Evolutionary conservation across 2,113 vertebrate genomes (phyloP).

Genomic region (Melanotaenia duboulayi): DNA sequence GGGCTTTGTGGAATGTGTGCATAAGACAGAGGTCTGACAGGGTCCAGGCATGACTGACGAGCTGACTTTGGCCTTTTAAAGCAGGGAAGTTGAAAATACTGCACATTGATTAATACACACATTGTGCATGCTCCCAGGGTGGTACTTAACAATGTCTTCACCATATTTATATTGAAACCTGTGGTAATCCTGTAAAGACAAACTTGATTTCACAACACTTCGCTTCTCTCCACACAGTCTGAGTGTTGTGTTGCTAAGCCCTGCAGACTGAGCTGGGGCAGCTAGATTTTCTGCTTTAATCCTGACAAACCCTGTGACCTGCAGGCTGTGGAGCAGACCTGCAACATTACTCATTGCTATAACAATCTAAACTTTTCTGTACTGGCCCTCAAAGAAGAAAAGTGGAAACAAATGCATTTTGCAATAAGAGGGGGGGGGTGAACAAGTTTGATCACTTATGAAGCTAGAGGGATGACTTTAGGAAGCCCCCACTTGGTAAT

Average conservation of each 20-base stretch:
- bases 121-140: conserved; percentile 39
- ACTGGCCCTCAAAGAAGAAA: conserved; percentile 28
- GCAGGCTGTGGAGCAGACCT: conserved; percentile 31
- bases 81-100: conserved; percentile 47
- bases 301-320: conserved; percentile 76
- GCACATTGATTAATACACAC: conserved; percentile 43
- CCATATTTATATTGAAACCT: conserved; percentile 32
- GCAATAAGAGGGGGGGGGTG: conserved; percentile 12
- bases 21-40: conserved; percentile 53
- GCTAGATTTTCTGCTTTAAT: conserved; percentile 66
- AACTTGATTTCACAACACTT: conserved; percentile 64
- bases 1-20: conserved; percentile 53
- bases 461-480: too few species aligned
- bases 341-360: conserved; percentile 24
- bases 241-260: conserved; percentile 61
- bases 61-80: conserved; percentile 51
- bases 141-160: conserved; percentile 42
- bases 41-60: conserved; percentile 63
- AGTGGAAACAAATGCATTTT: conserved; percentile 29
- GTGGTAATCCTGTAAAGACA: conserved; percentile 44
- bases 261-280: conserved; percentile 53
- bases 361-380: conserved; percentile 3
- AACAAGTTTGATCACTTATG: not conserved
- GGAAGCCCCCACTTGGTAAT: too few species aligned
- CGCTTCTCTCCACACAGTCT: conserved; percentile 35